A percentile compares a stretch with the other conserved stretches of the same genome.
These are phyloP conservation scores for Physocephala rufipes DNA, from an alignment of 2,888 invertebrate genomes.

Conservation along the genomic window DNA sequence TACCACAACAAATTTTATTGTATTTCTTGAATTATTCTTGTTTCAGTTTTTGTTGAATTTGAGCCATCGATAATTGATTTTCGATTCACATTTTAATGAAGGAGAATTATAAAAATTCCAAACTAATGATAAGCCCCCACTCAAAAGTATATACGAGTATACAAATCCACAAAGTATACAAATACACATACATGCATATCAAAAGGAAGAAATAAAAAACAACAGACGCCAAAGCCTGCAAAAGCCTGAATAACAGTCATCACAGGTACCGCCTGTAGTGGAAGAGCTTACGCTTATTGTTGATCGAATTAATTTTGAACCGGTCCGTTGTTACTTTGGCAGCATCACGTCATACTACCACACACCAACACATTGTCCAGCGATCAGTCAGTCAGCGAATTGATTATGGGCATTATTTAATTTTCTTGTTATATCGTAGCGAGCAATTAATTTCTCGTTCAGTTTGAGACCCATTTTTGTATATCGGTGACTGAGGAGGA, in stretches of 20 bases:
- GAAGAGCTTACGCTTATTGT: constrained; percentile 21
- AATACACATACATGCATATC: no score
- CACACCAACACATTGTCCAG: not conserved
- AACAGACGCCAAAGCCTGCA: no score
- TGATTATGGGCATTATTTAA: not conserved
- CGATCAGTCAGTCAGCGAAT: no score
- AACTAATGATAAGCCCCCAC: constrained; percentile 21
- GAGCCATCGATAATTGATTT: no score
- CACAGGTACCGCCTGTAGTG: not conserved
- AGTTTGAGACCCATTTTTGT: no score
- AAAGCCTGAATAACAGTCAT: constrained; percentile 2
- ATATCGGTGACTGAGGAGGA: not conserved
- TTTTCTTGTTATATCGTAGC: not conserved
- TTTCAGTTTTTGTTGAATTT: no score
- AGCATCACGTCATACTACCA: no score
- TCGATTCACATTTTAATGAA: no score
- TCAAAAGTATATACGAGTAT: no score
- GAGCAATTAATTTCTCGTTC: not conserved
- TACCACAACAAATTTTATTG: no score
- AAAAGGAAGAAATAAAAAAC: not conserved
- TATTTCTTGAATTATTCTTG: no score
- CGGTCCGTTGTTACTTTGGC: constrained; percentile 43
- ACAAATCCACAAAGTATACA: no score
- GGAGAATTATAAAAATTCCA: constrained; percentile 6
- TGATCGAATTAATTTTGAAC: constrained; percentile 39